Conservation (phyloP, 2,888 invertebrate genomes). For the Drosophila meridionalis region DNA sequence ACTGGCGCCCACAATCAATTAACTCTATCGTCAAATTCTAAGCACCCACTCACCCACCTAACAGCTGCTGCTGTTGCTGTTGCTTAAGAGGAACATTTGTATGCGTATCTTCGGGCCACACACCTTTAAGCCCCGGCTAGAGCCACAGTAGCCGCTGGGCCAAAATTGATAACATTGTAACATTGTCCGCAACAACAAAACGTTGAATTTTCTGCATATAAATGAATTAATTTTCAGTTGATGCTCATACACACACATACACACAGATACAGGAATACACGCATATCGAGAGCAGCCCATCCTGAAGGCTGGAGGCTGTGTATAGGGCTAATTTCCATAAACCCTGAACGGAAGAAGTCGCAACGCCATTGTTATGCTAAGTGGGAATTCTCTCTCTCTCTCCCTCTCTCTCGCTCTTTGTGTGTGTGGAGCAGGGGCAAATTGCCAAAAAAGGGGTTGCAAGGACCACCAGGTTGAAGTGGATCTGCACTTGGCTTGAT, state of each 20-base stretch:
- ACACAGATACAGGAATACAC: constrained; percentile 6
- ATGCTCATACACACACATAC: constrained; percentile 27
- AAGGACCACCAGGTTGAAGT: constrained; percentile 67
- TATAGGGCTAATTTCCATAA: constrained; percentile 78
- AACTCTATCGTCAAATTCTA: constrained; percentile 36
- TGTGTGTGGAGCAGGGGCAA: neutral
- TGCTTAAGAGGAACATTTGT: constrained; percentile 22
- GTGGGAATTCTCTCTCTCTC: constrained; percentile 1
- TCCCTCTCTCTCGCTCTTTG: neutral
- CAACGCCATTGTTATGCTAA: constrained; percentile 82
- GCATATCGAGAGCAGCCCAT: constrained; percentile 31
- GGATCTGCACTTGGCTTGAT: constrained; percentile 12
- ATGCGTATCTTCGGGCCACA: constrained; percentile 40
- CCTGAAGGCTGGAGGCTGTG: constrained; percentile 66
- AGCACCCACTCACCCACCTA: constrained; percentile 16
- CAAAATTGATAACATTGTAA: constrained; percentile 80
- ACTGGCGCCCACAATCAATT: constrained; percentile 58
- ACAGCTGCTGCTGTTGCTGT: constrained; percentile 12
- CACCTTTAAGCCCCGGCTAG: constrained; percentile 49
- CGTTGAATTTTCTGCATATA: constrained; percentile 80
- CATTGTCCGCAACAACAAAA: constrained; percentile 59
- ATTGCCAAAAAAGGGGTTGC: constrained; percentile 65
- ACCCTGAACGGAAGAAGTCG: constrained; percentile 68
- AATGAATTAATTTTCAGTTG: constrained; percentile 82
- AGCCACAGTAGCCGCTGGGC: constrained; percentile 63